Percentiles rank a stretch among this genome's conserved stretches.
Evolutionary conservation across 2,888 invertebrate genomes (phyloP).

Genomic region (Panzeria rudis): DNA sequence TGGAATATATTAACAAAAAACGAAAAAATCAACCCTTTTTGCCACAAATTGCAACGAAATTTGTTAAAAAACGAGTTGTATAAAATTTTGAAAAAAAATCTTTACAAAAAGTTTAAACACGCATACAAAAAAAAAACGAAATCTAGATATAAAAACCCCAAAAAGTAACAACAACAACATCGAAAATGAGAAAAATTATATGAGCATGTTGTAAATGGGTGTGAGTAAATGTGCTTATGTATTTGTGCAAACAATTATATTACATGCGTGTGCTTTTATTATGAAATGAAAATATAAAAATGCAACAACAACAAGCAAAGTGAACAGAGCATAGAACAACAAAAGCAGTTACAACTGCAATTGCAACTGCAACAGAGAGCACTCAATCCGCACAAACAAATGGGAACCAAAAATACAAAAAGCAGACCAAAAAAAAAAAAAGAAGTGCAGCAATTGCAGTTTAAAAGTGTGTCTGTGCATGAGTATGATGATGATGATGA

Average conservation of each 20-base stretch:
- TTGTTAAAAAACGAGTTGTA: conserved; percentile 74
- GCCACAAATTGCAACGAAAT: conserved; percentile 81
- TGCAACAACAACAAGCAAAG: conserved; percentile 37
- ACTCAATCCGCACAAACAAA: conserved; percentile 41
- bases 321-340: conserved; percentile 53
- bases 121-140: conserved; percentile 66
- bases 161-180: conserved; percentile 60
- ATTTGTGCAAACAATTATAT: conserved; percentile 62
- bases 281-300: conserved; percentile 49
- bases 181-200: not conserved
- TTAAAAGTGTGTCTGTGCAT: conserved; percentile 55
- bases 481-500: conserved; percentile 52
- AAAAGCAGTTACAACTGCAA: conserved; percentile 70
- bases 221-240: not conserved
- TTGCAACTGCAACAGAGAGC: conserved; percentile 61
- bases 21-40: conserved; percentile 79
- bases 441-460: conserved; percentile 71
- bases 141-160: conserved; percentile 66
- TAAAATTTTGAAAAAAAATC: conserved; percentile 28
- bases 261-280: conserved; percentile 77
- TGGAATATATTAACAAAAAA: conserved; percentile 51
- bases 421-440: conserved; percentile 34
- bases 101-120: conserved; percentile 46
- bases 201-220: conserved; percentile 11
- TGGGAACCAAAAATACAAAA: conserved; percentile 23